Base-by-base conservation (phyloP, 2,797 vertebrate genomes). In the Taeniopygia guttata region DNA sequence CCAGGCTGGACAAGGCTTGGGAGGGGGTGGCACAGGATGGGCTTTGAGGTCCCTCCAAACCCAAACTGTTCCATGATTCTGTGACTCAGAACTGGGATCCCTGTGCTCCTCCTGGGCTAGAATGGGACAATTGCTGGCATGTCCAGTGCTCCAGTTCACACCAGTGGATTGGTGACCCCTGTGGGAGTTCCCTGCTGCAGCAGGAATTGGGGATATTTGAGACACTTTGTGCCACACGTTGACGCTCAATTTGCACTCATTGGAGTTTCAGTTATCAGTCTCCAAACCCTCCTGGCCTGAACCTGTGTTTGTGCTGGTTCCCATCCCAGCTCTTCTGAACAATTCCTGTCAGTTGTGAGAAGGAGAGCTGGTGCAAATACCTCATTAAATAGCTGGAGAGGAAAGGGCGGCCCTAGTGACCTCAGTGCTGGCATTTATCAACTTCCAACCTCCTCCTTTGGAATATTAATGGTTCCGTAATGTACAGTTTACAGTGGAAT, bases 401-500 rank as follows among this genome's bases (percentile, higher is more conserved):
- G 46, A 84, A 76, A 95, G 63, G 83, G 67, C 5, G 0, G n/a
- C 70, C 43, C 9, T 51, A 38, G 42, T 38, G 63, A 74, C 94
- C 87, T 84, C 64, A 62, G 55, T 27, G 78, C 51, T 72, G 45
- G n/a, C 42, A 52, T 86, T 90, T 76, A 54, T 79, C 86, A 93
- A 67, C 74, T 76, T 69, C 40, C 74, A 89, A 1, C 48, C 6
- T 17, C 48, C 81, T 76, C 36, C 10, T 79, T 7, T 73, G 89
- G 81, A 92, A 92, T 89, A 79, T 63, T 82, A 90, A 90, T 87
- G 40, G 11, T 18, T 56, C 55, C 55, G 90, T 79, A 76, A 90
- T 20, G 18, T 42, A 48, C 25, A 73, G 16, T 81, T 84, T 46
- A 51, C 46, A 42, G 46, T 70, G 64, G 56, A 91, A 77, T 81